These are phyloP conservation scores for Hylia prasina DNA, from an alignment of 2,113 vertebrate species.

Conservation along the genomic window DNA sequence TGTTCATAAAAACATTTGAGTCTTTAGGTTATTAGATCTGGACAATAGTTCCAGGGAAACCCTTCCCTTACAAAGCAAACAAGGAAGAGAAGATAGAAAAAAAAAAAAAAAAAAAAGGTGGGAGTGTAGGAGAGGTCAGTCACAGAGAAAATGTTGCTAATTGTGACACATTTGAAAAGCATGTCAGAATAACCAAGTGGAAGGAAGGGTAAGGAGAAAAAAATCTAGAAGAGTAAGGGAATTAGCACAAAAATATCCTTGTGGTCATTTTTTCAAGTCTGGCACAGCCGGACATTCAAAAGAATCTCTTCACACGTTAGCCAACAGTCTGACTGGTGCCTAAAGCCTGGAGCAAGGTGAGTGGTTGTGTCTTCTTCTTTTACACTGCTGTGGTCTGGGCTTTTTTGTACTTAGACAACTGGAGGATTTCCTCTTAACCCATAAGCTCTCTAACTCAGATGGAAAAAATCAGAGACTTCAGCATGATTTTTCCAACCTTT, in stretches of 20 bases:
- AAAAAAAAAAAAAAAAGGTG: too few species aligned
- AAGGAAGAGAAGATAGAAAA: neutral
- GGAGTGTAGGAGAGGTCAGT: rapidly evolving
- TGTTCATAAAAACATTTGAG: neutral
- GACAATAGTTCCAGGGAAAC: neutral
- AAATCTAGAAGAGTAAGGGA: neutral
- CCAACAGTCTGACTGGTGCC: neutral
- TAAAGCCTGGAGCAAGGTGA: neutral
- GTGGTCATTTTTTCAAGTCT: neutral
- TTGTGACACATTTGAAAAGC: neutral
- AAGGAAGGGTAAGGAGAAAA: neutral
- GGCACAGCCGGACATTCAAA: neutral
- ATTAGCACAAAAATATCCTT: neutral
- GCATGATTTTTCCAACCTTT: neutral
- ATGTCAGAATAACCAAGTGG: neutral
- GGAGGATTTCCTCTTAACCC: neutral
- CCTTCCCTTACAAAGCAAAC: neutral
- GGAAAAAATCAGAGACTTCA: neutral
- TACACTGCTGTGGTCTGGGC: neutral
- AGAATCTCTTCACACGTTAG: neutral
- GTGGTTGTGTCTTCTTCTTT: neutral
- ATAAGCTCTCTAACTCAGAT: neutral
- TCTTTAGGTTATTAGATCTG: neutral
- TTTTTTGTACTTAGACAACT: neutral
- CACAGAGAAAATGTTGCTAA: neutral